Evolutionary conservation across 2,113 vertebrate species (phyloP), one percentile per base, ranked within the genome.

Genomic region (Stegostoma tigrinum): DNA sequence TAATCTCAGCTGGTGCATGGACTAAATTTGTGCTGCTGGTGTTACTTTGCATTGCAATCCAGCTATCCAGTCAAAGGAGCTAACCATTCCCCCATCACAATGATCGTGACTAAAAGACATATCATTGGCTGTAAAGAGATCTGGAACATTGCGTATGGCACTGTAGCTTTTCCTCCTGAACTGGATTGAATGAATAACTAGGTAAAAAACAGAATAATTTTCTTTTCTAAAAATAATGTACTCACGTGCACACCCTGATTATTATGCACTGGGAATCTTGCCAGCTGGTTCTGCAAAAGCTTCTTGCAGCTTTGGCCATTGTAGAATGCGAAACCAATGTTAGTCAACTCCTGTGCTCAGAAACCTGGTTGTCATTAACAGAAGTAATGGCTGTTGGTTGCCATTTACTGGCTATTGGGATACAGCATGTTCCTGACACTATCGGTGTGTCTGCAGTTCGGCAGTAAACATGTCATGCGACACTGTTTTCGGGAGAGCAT

Each of bases 321-420:
- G 17, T 17, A 8, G 14, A 66, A 38, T 19, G 38, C 23, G 61
- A 93, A 93, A 23, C 61, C n/a, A 93, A 24, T 7, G 5, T 87
- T 52, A 19, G 89, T 93, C 64, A 93, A 34, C 30, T 21, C 89
- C 55, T 66, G 85, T 27, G 45, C 48, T 34, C 30, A 90, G 87
- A 27, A 91, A 38, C 89, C 10, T 8, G 17, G 61, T 66, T 66
- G 80, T 38, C 61, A 66, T 93, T 38, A 93, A 93, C 61, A 93
- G 89, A 66, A 61, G 38, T 93, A 93, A 66, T 67, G 89, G 89
- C 34, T n/a, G 89, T 66, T 38, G n/a, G 34, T 38, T 93, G 89
- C 19, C 64, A n/a, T 23, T 93, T 93, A 38, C 89, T 2, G 2
- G 34, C 61, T 66, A 93, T 93, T 66, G 17, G n/a, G 89, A 66